phyloP scores from a whole-genome alignment of 1,140 invertebrate genomes.

The Listronotus oregonensis region DNA sequence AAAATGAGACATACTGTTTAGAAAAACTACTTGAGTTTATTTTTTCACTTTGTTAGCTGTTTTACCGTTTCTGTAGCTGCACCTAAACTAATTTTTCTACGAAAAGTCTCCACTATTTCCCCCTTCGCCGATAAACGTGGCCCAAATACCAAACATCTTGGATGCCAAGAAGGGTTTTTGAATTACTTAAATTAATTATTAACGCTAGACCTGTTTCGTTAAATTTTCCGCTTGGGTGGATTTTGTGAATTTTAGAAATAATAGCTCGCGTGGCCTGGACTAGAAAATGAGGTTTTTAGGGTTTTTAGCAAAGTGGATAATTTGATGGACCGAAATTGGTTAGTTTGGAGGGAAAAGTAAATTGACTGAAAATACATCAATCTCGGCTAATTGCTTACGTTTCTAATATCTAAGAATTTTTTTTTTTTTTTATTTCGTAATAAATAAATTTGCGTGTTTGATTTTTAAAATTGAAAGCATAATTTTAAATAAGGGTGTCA shows the following conservation, averaged over 20 bases:
- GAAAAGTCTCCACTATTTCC: background rate
- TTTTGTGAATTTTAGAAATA: slow-evolving; percentile 16
- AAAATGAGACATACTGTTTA: too few relatives aligned
- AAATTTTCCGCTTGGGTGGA: slow-evolving; percentile 8
- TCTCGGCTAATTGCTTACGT: background rate
- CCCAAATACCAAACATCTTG: slow-evolving; percentile 7
- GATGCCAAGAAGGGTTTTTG: slow-evolving; percentile 8
- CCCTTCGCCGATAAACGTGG: background rate
- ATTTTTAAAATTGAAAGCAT: too few relatives aligned
- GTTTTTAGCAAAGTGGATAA: slow-evolving; percentile 15
- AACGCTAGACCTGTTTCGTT: slow-evolving; percentile 13
- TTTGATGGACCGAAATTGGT: slow-evolving; percentile 5
- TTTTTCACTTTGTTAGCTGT: too few relatives aligned
- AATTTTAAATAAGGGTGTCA: too few relatives aligned
- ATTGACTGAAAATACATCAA: slow-evolving; percentile 3
- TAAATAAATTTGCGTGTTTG: too few relatives aligned
- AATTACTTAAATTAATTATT: slow-evolving; percentile 18
- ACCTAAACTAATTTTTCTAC: background rate
- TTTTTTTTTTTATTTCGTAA: too few relatives aligned
- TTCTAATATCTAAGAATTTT: too few relatives aligned
- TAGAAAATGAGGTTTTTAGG: slow-evolving; percentile 14
- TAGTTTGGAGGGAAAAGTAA: background rate
- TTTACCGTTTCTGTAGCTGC: too few relatives aligned
- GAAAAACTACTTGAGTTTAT: too few relatives aligned
- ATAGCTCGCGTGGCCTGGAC: slow-evolving; percentile 4